These are phyloP conservation scores for Blastomussa wellsi DNA, from an alignment of 92 coral and sea anemone species.

Conservation along the genomic window DNA sequence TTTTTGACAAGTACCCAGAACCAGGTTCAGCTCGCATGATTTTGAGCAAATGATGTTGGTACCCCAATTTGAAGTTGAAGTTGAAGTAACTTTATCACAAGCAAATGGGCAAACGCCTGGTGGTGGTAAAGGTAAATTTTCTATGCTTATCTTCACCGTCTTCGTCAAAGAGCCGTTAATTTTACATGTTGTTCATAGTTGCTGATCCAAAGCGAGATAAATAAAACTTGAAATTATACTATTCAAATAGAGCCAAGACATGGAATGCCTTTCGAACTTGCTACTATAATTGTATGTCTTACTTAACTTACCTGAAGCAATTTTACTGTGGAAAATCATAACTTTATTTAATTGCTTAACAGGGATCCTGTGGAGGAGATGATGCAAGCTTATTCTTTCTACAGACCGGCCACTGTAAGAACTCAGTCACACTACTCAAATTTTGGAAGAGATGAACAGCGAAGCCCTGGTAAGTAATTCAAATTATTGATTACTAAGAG, in stretches of 20 bases:
- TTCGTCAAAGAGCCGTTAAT: neutral
- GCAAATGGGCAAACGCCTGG: too few species aligned
- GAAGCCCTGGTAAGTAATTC: conserved; percentile 17
- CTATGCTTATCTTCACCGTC: neutral
- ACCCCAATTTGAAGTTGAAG: too few species aligned
- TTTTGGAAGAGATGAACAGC: conserved; percentile 50
- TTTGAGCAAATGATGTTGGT: too few species aligned
- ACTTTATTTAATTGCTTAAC: neutral
- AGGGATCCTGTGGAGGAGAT: conserved; percentile 98
- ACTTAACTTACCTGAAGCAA: neutral
- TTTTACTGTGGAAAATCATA: neutral
- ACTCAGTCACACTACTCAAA: conserved; percentile 54
- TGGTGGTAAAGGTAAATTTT: neutral
- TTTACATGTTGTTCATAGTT: neutral
- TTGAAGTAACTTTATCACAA: too few species aligned
- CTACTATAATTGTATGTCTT: neutral
- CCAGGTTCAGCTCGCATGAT: too few species aligned
- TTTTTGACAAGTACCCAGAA: too few species aligned
- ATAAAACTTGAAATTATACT: neutral
- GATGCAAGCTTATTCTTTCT: conserved; percentile 92
- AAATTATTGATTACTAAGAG: neutral
- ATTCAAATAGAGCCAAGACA: neutral
- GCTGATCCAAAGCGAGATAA: neutral
- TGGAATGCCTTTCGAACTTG: neutral
- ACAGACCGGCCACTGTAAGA: conserved; percentile 70